Evolutionary conservation across 2,797 vertebrate species (phyloP), one percentile per base, ranked within the genome.

Genomic region (Pipistrellus pipistrellus): DNA sequence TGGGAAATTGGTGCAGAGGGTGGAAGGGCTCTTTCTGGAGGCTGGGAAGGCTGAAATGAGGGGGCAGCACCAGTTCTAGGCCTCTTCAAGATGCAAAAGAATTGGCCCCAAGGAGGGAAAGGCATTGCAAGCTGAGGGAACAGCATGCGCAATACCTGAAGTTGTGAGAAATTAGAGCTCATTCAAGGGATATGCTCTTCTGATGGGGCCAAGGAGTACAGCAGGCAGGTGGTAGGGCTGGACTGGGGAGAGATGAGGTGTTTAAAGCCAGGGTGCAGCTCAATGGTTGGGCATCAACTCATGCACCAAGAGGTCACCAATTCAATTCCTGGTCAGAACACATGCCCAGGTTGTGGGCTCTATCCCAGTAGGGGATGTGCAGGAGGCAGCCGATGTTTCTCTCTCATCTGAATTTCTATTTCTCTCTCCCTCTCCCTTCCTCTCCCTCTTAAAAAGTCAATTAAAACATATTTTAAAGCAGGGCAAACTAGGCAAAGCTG

Each of bases 181-280:
- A 20, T 21, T 55, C 6, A 1, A 48, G 32, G 51, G 7, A 13
- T 6, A 23, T 0, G 17, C 62, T 25, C 25, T 15, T 48, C 66
- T 14, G 38, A 41, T 18, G 30, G 44, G 32, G 32, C 46, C 51
- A 9, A 8, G 21, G 23, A 10, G 30, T 4, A 15, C 46, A 10
- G 30, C 8, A 4, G 8, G 30, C 5, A 4, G 8, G 8, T 2
- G 0, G 6, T 7, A 62, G 71, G n/a, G 53, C 27, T 35, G 20
- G 53, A 15, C 80, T 48, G 18, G 41, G 41, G 27, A 48, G 20
- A 32, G 14, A n/a, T 32, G 18, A 82, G 41, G 80, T 30, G 41
- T 64, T 64, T 66, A 46, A 38, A 46, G 10, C 23, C 62, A 64
- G 62, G 62, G 30, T 64, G 30, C 7, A 30, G 62, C 62, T n/a